These are phyloP conservation scores for Turnix velox DNA, from an alignment of 2,113 vertebrate genomes.

Conservation along the genomic window DNA sequence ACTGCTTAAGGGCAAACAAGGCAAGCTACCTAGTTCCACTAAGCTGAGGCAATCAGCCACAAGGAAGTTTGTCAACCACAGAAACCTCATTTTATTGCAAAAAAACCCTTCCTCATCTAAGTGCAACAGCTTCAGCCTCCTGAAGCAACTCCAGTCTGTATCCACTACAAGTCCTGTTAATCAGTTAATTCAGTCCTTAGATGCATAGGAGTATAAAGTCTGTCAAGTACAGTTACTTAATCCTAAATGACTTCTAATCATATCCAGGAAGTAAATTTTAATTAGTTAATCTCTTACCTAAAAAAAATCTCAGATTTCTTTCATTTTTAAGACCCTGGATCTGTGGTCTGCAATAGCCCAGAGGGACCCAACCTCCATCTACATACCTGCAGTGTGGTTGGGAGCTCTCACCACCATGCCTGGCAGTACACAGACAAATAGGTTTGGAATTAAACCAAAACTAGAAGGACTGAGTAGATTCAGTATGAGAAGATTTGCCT, in stretches of 20 bases:
- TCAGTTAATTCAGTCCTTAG: background rate
- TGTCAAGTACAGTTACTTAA: background rate
- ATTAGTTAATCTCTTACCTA: background rate
- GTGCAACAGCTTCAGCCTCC: background rate
- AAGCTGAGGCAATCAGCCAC: slow-evolving; percentile 35
- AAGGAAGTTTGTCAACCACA: slow-evolving; percentile 54
- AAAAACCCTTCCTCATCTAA: slow-evolving; percentile 41
- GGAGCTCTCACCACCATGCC: background rate
- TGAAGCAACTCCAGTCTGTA: background rate
- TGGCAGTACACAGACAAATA: background rate
- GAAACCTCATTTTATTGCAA: slow-evolving; percentile 46
- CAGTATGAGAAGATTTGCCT: background rate
- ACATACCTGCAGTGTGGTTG: background rate
- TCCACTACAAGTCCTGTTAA: background rate
- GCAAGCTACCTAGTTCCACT: slow-evolving; percentile 18
- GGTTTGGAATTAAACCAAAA: background rate
- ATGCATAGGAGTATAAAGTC: background rate
- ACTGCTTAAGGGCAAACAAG: slow-evolving; percentile 41
- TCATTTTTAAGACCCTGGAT: background rate
- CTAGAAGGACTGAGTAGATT: background rate
- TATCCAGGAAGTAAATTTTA: background rate
- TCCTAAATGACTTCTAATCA: background rate
- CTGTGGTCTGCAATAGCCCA: background rate
- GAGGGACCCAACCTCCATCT: background rate
- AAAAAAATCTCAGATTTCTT: background rate